Percentiles rank a stretch among this genome's conserved stretches.
Evolutionary conservation across 2,888 invertebrate species (phyloP).

Genomic region (Lithophane semibrunnea): DNA sequence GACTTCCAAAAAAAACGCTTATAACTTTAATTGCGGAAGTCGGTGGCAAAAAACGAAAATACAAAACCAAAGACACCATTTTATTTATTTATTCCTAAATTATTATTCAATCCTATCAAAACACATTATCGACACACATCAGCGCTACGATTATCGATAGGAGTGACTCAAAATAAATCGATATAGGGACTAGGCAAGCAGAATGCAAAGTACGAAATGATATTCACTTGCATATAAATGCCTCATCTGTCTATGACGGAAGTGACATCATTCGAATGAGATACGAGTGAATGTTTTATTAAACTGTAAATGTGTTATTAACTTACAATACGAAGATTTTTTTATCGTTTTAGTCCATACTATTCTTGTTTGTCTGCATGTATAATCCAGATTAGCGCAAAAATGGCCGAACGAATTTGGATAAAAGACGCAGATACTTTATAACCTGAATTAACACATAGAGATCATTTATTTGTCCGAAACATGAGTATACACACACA

Average conservation of each 20-base stretch:
- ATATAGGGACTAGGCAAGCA: constrained; percentile 31
- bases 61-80: neutral
- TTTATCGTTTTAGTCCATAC: neutral
- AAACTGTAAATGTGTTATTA: constrained; percentile 31
- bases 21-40: no score
- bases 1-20: no score
- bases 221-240: constrained; percentile 54
- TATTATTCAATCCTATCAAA: constrained; percentile 7
- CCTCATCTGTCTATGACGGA: constrained; percentile 45
- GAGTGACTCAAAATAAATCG: constrained; percentile 40
- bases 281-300: constrained; percentile 32
- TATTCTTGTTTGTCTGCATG: no score
- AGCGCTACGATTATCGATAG: constrained; percentile 19
- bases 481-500: no score
- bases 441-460: no score
- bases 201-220: constrained; percentile 48
- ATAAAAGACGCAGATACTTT: no score
- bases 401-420: neutral
- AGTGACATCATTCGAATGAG: constrained; percentile 36
- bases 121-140: constrained; percentile 13
- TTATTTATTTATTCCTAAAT: constrained; percentile 6
- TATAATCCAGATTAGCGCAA: no score
- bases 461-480: no score
- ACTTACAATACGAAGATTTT: neutral
- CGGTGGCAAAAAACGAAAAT: no score